Conservation (phyloP, 2,888 invertebrate species). For the Lasioglossum zephyrum region DNA sequence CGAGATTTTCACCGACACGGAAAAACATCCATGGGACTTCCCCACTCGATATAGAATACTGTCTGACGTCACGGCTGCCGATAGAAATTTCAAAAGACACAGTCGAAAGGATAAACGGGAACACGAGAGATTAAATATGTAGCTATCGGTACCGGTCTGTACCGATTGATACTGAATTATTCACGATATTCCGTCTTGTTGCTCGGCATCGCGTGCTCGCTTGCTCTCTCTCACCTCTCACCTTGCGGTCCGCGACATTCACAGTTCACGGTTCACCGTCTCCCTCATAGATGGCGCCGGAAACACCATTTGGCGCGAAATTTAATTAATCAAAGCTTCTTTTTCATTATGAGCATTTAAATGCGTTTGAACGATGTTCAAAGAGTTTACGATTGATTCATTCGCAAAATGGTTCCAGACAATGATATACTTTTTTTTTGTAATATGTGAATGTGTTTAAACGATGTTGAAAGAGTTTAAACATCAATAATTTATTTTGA, state of each 20-base stretch:
- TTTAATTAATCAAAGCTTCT: neutral
- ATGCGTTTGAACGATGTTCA: too few species aligned
- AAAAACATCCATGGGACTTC: slow-evolving; percentile 25
- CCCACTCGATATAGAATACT: neutral
- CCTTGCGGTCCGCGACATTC: neutral
- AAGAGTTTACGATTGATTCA: too few species aligned
- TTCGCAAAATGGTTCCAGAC: too few species aligned
- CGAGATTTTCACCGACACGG: slow-evolving; percentile 10
- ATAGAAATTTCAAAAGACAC: neutral
- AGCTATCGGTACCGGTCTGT: slow-evolving; percentile 32
- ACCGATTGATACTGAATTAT: slow-evolving; percentile 29
- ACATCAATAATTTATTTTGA: too few species aligned
- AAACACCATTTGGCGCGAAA: neutral
- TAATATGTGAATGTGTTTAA: too few species aligned
- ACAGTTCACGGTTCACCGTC: neutral
- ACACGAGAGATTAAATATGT: neutral
- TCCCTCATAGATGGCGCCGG: slow-evolving; percentile 24
- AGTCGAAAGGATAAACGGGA: neutral
- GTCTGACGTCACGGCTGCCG: slow-evolving; percentile 4
- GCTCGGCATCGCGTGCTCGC: neutral
- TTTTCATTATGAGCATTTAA: too few species aligned
- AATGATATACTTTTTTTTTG: too few species aligned
- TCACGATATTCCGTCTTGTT: slow-evolving; percentile 15
- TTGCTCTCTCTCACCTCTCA: neutral
- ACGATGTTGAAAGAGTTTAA: too few species aligned